A percentile compares a stretch with the other conserved stretches of the same genome.
phyloP scores from a whole-genome alignment of 2,113 vertebrate species.

The Psilopogon haemacephalus region DNA sequence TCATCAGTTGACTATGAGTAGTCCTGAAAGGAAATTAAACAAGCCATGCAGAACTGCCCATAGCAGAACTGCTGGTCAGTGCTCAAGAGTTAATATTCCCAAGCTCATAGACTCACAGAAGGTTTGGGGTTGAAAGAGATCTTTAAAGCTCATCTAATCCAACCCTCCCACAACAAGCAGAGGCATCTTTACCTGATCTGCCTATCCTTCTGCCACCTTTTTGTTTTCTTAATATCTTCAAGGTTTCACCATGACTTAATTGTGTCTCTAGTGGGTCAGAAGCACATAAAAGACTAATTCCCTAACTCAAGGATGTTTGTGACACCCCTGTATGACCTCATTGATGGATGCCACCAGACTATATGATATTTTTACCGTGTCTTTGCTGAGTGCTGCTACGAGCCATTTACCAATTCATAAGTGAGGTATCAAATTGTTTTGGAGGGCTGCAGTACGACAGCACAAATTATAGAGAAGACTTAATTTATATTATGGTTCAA shows the following conservation, averaged over 20 bases:
- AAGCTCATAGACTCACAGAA: not conserved
- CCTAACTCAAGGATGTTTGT: not conserved
- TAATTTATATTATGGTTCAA: constrained; percentile 76
- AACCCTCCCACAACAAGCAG: no score
- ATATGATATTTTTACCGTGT: constrained; percentile 17
- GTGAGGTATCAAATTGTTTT: constrained; percentile 75
- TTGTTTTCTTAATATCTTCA: not conserved
- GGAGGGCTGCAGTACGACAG: constrained; percentile 66
- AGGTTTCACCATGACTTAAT: not conserved
- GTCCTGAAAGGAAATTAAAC: not conserved
- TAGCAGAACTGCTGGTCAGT: not conserved
- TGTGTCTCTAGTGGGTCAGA: not conserved
- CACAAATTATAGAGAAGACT: constrained; percentile 73
- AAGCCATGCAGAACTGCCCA: not conserved
- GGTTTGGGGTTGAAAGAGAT: no score
- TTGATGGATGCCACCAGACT: not conserved
- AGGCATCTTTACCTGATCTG: not conserved
- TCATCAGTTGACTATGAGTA: not conserved
- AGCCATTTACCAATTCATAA: constrained; percentile 69
- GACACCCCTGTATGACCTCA: not conserved
- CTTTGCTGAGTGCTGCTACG: constrained; percentile 44
- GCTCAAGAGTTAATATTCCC: not conserved
- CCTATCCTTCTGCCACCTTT: not conserved
- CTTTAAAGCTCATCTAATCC: no score
- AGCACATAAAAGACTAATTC: not conserved